Evolutionary conservation across 1,140 invertebrate genomes (phyloP).

Genomic region (Cyclargus thomasi): DNA sequence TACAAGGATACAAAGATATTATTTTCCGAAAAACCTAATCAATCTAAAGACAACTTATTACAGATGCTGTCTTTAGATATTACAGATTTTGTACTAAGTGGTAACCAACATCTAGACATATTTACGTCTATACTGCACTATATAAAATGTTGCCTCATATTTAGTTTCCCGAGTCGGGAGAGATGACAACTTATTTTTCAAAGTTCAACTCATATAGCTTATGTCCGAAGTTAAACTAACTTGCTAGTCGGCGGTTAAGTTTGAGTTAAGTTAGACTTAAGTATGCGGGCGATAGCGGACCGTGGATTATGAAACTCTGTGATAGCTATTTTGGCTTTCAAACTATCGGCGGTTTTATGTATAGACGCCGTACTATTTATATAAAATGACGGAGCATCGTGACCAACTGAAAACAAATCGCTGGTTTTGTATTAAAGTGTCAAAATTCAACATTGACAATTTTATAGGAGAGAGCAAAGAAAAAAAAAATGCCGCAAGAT

Average conservation of each 20-base stretch:
- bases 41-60: no score
- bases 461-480: no score
- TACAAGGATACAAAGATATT: no score
- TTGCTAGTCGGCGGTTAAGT: neutral
- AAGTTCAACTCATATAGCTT: constrained; percentile 12
- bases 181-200: constrained; percentile 12
- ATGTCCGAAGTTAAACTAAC: constrained; percentile 13
- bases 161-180: neutral
- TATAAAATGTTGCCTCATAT: neutral
- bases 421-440: no score
- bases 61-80: no score
- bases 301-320: constrained; percentile 1
- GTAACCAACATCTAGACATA: no score
- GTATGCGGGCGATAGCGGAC: constrained; percentile 8
- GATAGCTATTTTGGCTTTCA: constrained; percentile 3
- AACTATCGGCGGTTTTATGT: neutral
- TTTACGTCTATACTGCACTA: neutral
- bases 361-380: neutral
- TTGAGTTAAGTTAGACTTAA: constrained; percentile 3
- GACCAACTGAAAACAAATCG: no score
- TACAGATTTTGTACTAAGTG: no score
- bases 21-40: no score
- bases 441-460: no score
- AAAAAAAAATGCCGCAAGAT: no score
- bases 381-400: no score